phyloP scores from a whole-genome alignment of 2,113 vertebrate species.

The Tachysurus fulvidraco region DNA sequence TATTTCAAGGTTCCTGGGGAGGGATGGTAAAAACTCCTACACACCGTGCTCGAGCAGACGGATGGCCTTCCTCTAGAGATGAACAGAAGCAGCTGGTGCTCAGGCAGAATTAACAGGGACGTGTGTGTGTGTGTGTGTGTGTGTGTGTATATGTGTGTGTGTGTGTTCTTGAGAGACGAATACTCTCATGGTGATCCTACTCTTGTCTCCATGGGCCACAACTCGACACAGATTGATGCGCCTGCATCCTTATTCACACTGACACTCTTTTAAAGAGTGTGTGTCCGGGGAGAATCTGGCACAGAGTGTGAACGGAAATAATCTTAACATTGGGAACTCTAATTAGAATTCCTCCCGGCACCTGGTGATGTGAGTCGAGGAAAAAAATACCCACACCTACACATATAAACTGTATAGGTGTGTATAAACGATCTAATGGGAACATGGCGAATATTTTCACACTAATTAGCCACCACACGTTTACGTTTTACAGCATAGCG shows the following conservation, averaged over 20 bases:
- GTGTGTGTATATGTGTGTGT: constrained; percentile 17
- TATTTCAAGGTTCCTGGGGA: background rate
- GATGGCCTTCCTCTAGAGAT: constrained; percentile 41
- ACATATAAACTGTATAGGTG: background rate
- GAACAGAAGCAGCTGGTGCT: constrained; percentile 51
- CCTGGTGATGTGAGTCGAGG: background rate
- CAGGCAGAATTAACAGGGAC: constrained; percentile 40
- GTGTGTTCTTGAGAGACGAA: constrained; percentile 30
- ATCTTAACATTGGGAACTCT: constrained; percentile 13
- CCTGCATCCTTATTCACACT: constrained; percentile 43
- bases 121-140: constrained; percentile 15
- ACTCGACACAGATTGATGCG: constrained; percentile 43
- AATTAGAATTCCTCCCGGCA: constrained; percentile 37
- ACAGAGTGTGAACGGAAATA: constrained; percentile 31
- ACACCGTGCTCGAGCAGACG: constrained; percentile 7
- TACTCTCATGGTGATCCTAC: constrained; percentile 29
- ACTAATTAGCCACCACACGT: background rate
- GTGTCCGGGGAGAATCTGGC: constrained; percentile 29
- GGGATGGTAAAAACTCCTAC: constrained; percentile 19
- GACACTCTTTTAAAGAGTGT: constrained; percentile 29
- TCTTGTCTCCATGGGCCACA: constrained; percentile 47
- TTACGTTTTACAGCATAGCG: background rate
- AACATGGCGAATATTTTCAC: background rate
- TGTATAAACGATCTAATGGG: background rate
- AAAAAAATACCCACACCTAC: background rate